Percentiles rank a stretch among this genome's conserved stretches.
Evolutionary conservation across 2,797 vertebrate species (phyloP).

Genomic region (Myotis vivesi): DNA sequence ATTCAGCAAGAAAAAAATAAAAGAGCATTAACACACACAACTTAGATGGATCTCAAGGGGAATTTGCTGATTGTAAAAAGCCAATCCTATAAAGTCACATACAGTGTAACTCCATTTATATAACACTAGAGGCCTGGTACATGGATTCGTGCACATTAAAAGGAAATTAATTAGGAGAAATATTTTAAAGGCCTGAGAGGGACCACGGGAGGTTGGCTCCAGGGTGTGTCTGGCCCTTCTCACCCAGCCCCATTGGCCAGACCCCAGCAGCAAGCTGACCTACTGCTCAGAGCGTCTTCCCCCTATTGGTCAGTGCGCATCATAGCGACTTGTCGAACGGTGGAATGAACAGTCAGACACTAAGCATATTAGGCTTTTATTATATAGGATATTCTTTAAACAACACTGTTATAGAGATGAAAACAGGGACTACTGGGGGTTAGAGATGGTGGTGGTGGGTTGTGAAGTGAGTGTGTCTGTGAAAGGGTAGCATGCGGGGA

Average conservation of each 20-base stretch:
- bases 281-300: no score
- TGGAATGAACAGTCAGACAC: no score
- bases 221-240: no score
- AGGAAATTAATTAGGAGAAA: no score
- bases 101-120: background rate
- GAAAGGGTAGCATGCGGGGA: background rate
- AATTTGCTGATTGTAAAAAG: background rate
- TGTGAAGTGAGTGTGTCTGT: background rate
- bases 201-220: no score
- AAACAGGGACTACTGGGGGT: fast-evolving
- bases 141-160: no score
- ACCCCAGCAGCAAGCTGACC: no score
- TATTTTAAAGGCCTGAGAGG: no score
- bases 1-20: background rate
- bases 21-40: background rate
- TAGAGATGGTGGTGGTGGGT: background rate
- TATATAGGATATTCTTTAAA: background rate
- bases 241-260: no score
- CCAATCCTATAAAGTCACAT: background rate
- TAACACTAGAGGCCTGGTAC: background rate
- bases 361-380: no score
- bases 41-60: background rate
- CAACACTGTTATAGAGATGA: background rate
- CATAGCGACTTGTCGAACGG: no score
- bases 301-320: no score